phyloP scores from a whole-genome alignment of 2,113 vertebrate species.

The Suricata suricatta region DNA sequence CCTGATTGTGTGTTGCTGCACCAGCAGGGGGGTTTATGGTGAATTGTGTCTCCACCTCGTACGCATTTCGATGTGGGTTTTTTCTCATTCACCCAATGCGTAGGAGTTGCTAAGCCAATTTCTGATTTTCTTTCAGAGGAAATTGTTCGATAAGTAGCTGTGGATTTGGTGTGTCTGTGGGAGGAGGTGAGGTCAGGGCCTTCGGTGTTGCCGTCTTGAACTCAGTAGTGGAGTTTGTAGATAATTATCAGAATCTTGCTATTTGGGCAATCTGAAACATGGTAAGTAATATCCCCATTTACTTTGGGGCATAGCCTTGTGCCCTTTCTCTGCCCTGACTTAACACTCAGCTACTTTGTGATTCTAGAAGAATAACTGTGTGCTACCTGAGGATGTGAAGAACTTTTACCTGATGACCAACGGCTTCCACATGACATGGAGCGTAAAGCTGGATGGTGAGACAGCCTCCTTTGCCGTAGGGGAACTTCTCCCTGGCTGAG shows the following conservation, averaged over 20 bases:
- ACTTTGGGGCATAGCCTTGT: neutral
- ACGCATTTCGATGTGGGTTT: neutral
- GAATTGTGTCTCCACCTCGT: neutral
- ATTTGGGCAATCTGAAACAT: neutral
- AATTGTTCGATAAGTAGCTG: neutral
- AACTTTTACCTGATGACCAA: constrained; percentile 97
- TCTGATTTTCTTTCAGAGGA: neutral
- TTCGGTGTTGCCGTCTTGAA: neutral
- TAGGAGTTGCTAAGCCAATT: neutral
- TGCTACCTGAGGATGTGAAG: constrained; percentile 94
- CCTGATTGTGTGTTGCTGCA: neutral
- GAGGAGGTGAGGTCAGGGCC: neutral
- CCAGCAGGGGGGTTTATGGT: neutral
- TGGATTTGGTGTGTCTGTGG: neutral
- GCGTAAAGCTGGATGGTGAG: constrained; percentile 92
- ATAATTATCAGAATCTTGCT: neutral
- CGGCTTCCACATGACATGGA: constrained; percentile 96
- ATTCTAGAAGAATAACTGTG: constrained; percentile 92
- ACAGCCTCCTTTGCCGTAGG: neutral
- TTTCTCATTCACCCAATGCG: neutral
- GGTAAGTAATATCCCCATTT: neutral
- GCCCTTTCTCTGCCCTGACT: neutral
- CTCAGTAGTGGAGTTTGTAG: neutral
- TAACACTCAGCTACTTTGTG: constrained; percentile 45
- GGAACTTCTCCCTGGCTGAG: neutral